Base-by-base conservation (phyloP, 1,140 invertebrate species). In the Drosophila kanapiae region DNA sequence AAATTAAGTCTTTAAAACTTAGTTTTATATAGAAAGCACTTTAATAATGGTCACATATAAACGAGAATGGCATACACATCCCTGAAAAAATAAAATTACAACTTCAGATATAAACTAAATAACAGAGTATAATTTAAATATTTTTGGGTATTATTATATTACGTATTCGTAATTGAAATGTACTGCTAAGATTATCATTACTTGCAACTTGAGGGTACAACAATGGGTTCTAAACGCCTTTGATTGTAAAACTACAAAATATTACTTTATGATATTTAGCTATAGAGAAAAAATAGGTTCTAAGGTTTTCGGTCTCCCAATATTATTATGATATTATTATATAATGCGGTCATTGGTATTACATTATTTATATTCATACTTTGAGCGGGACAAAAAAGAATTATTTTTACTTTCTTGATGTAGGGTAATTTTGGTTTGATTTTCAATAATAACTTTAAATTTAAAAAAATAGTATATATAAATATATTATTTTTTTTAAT, bases 1-100 rank as follows among this genome's bases (percentile, higher is more conserved):
- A 63, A 40, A 54, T 59, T 75, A 38, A 40, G 43, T 58, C 61
- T 43, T 62, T 56, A 72, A 62, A 78, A 78, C 75, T 59, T 63
- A 78, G 40, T 57, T 71, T 33, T 48, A 27, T 71, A 60, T 71
- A 60, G 53, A 78, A 78, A 78, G 53, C 75, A 78, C 65, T 71
- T 71, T 48, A 8, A 49, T 33, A 56, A 23, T 54, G 29, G 27
- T 42, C 37, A 35, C n/a, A 33, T n/a, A 42, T 31, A 63, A 40
- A 27, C 58, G 23, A 40, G 16, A 56, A 45, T 18, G 38, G 23
- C 48, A 70, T 31, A 35, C 14, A 23, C 14, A 37, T 58, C 23
- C 42, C 14, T 14, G 35, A 71, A 48, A 54, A 70, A 71, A 38
- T 33, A 42, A 69, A 70, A 71, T 48, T 29, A 40, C 38, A 47